Conservation (phyloP, 1,140 invertebrate genomes). For the Yoshiicerus persimilis region DNA sequence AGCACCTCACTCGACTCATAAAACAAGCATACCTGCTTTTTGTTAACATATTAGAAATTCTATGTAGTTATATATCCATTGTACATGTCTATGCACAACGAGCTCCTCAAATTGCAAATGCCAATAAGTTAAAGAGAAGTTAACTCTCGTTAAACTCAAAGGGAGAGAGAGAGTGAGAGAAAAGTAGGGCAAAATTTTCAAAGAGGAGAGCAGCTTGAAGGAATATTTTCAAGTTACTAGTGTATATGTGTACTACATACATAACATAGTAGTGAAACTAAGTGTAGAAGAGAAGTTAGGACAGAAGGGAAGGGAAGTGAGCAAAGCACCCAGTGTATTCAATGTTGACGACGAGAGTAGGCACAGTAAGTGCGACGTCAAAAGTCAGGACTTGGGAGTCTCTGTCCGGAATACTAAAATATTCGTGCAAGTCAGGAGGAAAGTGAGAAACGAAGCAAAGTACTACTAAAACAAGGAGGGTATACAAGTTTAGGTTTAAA, state of each 20-base stretch:
- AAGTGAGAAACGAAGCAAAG: background rate
- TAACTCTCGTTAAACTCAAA: constrained; percentile 16
- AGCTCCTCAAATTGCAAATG: background rate
- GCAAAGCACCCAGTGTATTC: background rate
- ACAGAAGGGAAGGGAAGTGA: background rate
- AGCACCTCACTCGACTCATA: background rate
- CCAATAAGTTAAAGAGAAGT: constrained; percentile 22
- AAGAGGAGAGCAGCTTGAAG: background rate
- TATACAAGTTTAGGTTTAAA: background rate
- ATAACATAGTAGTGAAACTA: background rate
- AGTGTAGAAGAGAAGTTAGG: background rate
- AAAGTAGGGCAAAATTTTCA: constrained; percentile 8
- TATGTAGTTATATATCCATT: background rate
- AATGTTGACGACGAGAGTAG: background rate
- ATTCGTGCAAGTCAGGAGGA: background rate
- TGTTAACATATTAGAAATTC: background rate
- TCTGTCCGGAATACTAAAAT: constrained; percentile 4
- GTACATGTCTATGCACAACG: background rate
- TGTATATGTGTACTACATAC: background rate
- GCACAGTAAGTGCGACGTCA: background rate
- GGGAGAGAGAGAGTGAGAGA: background rate
- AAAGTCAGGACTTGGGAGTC: background rate
- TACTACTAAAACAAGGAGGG: constrained; percentile 4
- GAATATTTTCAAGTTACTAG: background rate
- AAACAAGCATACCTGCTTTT: background rate